Percentiles rank a stretch among this genome's conserved stretches.
Conservation (phyloP, 2,888 invertebrate genomes). For the Odontomyia ornata region DNA sequence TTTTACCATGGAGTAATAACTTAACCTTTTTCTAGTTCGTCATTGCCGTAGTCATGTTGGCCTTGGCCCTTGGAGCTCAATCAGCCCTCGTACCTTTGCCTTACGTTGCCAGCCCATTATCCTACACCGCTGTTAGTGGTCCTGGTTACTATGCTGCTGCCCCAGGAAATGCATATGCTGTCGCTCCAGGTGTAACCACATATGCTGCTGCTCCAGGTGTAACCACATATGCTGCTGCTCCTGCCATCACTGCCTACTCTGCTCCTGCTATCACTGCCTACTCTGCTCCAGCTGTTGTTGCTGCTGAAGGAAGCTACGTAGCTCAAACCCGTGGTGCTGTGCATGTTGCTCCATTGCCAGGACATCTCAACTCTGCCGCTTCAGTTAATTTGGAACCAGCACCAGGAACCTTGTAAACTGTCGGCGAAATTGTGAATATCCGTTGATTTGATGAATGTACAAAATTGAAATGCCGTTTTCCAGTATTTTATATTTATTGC, state of each 20-base stretch:
- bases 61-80: slow-evolving; percentile 52
- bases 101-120: slow-evolving; percentile 41
- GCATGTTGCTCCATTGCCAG: slow-evolving; percentile 64
- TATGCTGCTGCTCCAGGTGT: slow-evolving; percentile 48
- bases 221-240: slow-evolving; percentile 44
- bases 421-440: background rate
- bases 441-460: background rate
- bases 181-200: slow-evolving; percentile 42
- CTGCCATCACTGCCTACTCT: slow-evolving; percentile 44
- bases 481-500: background rate
- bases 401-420: slow-evolving; percentile 60
- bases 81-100: slow-evolving; percentile 51
- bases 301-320: slow-evolving; percentile 60
- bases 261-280: slow-evolving; percentile 45
- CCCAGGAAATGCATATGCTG: slow-evolving; percentile 48
- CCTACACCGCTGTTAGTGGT: slow-evolving; percentile 54
- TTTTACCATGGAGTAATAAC: background rate
- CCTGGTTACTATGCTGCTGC: slow-evolving; percentile 50
- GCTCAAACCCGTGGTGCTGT: slow-evolving; percentile 64
- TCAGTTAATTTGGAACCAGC: slow-evolving; percentile 63
- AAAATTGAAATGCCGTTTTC: slow-evolving; percentile 1
- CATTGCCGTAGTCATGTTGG: slow-evolving; percentile 58
- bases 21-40: slow-evolving; percentile 54
- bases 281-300: slow-evolving; percentile 40
- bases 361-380: slow-evolving; percentile 55